Evolutionary conservation across 2,113 vertebrate species (phyloP).

Genomic region (Centrocercus urophasianus): DNA sequence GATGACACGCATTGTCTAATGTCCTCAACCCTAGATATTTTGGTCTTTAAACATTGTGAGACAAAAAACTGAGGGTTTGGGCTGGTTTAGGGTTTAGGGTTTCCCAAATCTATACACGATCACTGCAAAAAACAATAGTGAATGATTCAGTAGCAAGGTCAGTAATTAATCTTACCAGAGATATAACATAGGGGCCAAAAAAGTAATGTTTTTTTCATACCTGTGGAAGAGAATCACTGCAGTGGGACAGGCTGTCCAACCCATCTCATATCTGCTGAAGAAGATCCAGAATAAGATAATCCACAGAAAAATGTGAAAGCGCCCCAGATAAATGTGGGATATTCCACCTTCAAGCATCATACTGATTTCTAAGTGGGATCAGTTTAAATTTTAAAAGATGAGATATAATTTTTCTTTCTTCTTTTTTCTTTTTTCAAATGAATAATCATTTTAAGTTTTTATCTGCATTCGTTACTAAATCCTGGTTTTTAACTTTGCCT

Average conservation of each 20-base stretch:
- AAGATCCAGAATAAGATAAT: not conserved
- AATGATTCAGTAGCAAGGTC: not conserved
- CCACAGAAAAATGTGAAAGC: not conserved
- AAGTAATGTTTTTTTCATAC: not conserved
- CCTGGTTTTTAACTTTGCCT: not conserved
- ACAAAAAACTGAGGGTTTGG: not conserved
- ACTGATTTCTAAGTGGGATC: not conserved
- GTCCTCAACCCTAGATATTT: not conserved
- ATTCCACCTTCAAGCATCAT: not conserved
- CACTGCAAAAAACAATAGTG: not conserved
- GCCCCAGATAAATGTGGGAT: not conserved
- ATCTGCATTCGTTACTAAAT: not conserved
- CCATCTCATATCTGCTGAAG: not conserved
- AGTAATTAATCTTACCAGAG: not conserved
- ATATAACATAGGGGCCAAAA: not conserved
- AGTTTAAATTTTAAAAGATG: not conserved
- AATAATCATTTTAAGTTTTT: not conserved
- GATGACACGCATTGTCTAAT: not conserved
- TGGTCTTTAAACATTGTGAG: not conserved
- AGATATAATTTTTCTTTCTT: too few species aligned
- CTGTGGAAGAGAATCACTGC: not conserved
- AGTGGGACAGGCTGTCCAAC: not conserved
- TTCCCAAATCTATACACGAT: not conserved
- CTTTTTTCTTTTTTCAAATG: not conserved
- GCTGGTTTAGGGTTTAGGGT: not conserved